Percentiles rank a stretch among this genome's conserved stretches.
Evolutionary conservation across 2,113 vertebrate species (phyloP).

Genomic region (Gallinago paraguaiae): DNA sequence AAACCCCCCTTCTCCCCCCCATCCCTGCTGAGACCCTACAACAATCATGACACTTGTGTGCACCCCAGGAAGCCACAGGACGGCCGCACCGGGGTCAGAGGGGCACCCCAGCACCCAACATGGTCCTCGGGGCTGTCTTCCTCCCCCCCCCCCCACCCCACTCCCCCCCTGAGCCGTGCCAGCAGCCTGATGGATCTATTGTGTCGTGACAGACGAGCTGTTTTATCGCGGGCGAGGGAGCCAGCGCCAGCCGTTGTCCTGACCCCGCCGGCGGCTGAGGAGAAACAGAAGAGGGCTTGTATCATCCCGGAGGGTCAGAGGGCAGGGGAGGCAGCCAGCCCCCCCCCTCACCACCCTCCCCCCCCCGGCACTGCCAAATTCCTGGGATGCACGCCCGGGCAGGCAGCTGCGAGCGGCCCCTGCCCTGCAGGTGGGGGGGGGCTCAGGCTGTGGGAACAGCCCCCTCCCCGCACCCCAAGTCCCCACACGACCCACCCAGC

Average conservation of each 20-base stretch:
- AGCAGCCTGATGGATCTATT: conserved; percentile 46
- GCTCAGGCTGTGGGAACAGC: neutral
- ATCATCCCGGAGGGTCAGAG: conserved; percentile 79
- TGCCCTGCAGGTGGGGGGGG: neutral
- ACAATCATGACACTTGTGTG: neutral
- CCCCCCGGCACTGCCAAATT: conserved; percentile 50
- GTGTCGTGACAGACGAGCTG: conserved; percentile 67
- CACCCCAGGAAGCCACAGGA: neutral
- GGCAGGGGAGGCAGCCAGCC: conserved; percentile 75
- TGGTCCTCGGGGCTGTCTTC: neutral
- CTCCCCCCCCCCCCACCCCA: neutral
- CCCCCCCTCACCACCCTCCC: neutral
- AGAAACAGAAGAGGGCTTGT: conserved; percentile 86
- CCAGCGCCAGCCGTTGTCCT: conserved; percentile 48
- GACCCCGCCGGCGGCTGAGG: conserved; percentile 80
- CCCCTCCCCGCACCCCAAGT: neutral
- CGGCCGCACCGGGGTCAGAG: fast-evolving
- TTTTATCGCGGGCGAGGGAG: conserved; percentile 62
- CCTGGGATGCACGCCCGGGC: conserved; percentile 78
- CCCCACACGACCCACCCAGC: neutral
- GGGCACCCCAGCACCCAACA: neutral
- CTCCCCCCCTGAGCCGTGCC: neutral
- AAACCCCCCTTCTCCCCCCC: too few relatives aligned
- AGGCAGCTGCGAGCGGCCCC: conserved; percentile 70
- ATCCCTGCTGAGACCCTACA: neutral